These are phyloP conservation scores for Cochlearius cochlearius DNA, from an alignment of 2,113 vertebrate genomes.

Conservation along the genomic window DNA sequence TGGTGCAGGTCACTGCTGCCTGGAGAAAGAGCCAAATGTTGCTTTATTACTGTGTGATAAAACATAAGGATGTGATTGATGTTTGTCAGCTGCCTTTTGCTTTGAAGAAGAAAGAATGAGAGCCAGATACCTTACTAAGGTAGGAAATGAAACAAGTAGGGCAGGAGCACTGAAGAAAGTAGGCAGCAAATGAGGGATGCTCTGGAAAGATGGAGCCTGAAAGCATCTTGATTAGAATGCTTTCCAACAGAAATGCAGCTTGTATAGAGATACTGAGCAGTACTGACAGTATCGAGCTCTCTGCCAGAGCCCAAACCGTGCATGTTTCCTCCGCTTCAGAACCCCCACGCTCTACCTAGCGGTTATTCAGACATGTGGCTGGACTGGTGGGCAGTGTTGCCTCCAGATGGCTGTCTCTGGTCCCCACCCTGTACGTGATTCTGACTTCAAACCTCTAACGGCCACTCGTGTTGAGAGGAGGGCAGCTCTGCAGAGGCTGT, in stretches of 20 bases:
- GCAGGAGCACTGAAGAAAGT: background rate
- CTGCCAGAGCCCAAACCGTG: slow-evolving; percentile 32
- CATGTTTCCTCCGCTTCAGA: slow-evolving; percentile 21
- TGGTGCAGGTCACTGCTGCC: background rate
- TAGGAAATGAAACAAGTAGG: background rate
- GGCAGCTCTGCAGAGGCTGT: slow-evolving; percentile 31
- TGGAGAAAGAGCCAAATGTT: background rate
- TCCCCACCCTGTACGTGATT: background rate
- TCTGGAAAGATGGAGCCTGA: slow-evolving; percentile 31
- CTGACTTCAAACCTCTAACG: background rate
- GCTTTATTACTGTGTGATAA: background rate
- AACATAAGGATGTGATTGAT: background rate
- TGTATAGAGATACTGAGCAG: slow-evolving; percentile 43
- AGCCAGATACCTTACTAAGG: background rate
- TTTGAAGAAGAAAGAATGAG: background rate
- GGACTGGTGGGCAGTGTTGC: slow-evolving; percentile 19
- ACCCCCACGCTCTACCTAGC: slow-evolving; percentile 11
- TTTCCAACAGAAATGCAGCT: slow-evolving; percentile 45
- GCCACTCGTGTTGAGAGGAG: background rate
- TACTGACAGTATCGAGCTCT: slow-evolving; percentile 17
- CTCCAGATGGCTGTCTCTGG: slow-evolving; percentile 21
- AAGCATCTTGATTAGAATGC: slow-evolving; percentile 6
- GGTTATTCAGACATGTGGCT: background rate
- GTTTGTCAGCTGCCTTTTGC: slow-evolving; percentile 19
- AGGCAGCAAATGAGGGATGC: slow-evolving; percentile 20